Evolutionary conservation across 2,888 invertebrate genomes (phyloP).

Genomic region (Polydrusus pterygomalis): DNA sequence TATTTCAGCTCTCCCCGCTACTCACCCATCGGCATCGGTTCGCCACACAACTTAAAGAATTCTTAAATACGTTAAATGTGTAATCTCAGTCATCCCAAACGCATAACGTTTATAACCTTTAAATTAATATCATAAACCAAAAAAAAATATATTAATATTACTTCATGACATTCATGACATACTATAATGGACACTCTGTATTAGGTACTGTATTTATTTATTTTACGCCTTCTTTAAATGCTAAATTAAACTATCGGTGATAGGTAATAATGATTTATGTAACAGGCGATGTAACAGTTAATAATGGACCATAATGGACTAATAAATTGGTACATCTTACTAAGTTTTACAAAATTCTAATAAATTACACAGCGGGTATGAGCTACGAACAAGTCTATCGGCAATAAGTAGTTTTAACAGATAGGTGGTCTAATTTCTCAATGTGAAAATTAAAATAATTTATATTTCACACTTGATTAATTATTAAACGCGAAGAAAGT

Average conservation of each 20-base stretch:
- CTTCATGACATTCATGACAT: too few species aligned
- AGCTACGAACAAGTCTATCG: slow-evolving; percentile 30
- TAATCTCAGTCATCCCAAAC: too few species aligned
- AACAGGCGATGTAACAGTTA: background rate
- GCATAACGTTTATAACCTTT: too few species aligned
- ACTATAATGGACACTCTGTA: too few species aligned
- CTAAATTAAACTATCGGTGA: background rate
- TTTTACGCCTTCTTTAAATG: background rate
- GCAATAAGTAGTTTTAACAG: slow-evolving; percentile 34
- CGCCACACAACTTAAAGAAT: too few species aligned
- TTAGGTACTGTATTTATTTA: too few species aligned
- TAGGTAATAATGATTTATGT: slow-evolving; percentile 9
- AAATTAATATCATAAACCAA: too few species aligned
- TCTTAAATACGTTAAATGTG: too few species aligned
- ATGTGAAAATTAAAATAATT: slow-evolving; percentile 47
- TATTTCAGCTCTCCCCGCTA: too few species aligned
- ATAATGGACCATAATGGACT: slow-evolving; percentile 18
- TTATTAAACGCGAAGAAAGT: slow-evolving; percentile 25
- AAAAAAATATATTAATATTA: too few species aligned
- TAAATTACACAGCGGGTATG: slow-evolving; percentile 42
- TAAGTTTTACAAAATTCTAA: slow-evolving; percentile 20
- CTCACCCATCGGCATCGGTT: too few species aligned
- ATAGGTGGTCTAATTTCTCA: slow-evolving; percentile 50
- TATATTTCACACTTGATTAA: slow-evolving; percentile 47
- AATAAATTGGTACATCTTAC: slow-evolving; percentile 16